Percentiles rank a stretch among this genome's conserved stretches.
Evolutionary conservation across 1,140 invertebrate genomes (phyloP).

Genomic region (Apolygus lucorum): DNA sequence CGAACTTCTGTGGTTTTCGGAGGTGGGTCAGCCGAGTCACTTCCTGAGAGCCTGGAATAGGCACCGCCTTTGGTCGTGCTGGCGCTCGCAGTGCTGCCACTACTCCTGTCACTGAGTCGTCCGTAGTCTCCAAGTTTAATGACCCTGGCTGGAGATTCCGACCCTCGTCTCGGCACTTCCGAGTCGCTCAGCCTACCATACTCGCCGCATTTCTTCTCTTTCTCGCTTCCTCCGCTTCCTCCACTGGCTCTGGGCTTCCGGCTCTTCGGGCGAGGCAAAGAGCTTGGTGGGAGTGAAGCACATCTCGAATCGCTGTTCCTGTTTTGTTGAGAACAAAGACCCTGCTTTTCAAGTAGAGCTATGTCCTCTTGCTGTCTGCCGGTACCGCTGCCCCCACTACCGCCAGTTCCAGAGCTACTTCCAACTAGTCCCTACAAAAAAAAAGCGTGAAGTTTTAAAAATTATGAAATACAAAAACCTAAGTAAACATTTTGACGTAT

Average conservation of each 20-base stretch:
- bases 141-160: slow-evolving; percentile 24
- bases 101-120: slow-evolving; percentile 32
- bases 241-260: slow-evolving; percentile 44
- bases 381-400: slow-evolving; percentile 40
- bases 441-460: slow-evolving; percentile 29
- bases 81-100: slow-evolving; percentile 24
- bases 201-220: slow-evolving; percentile 31
- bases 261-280: slow-evolving; percentile 55
- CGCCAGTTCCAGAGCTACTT: slow-evolving; percentile 35
- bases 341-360: slow-evolving; percentile 63
- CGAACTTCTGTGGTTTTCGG: slow-evolving; percentile 8
- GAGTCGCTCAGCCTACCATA: slow-evolving; percentile 34
- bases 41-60: background rate
- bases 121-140: slow-evolving; percentile 35
- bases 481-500: background rate
- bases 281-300: slow-evolving; percentile 53
- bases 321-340: slow-evolving; percentile 62
- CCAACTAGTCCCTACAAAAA: slow-evolving; percentile 43
- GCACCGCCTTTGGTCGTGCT: slow-evolving; percentile 1
- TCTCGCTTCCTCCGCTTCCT: slow-evolving; percentile 39
- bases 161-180: slow-evolving; percentile 26
- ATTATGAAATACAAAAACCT: background rate
- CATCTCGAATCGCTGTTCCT: slow-evolving; percentile 46
- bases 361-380: slow-evolving; percentile 46
- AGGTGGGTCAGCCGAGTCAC: background rate